Evolutionary conservation across 2,113 vertebrate species (phyloP).

Genomic region (Mugil cephalus): DNA sequence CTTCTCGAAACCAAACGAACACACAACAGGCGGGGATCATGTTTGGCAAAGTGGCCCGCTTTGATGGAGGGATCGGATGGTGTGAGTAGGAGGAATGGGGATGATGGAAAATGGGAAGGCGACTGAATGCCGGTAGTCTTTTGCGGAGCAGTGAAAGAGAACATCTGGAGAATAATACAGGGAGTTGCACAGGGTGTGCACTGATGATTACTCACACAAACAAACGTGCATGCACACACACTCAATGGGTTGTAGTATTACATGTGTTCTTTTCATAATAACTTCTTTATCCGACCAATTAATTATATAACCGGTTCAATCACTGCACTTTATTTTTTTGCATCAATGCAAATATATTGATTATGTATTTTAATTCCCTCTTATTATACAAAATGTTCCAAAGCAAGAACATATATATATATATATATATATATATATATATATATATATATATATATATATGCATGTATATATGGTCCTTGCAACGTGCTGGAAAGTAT

Average conservation of each 20-base stretch:
- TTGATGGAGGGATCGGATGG: constrained; percentile 79
- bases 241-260: not conserved
- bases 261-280: constrained; percentile 2
- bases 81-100: constrained; percentile 54
- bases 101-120: constrained; percentile 50
- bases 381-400: too few species aligned
- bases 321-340: not conserved
- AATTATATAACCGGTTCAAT: not conserved
- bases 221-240: constrained; percentile 5
- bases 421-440: too few species aligned
- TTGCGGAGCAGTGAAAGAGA: constrained; percentile 59
- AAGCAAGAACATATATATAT: too few species aligned
- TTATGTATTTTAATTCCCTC: too few species aligned
- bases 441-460: too few species aligned
- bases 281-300: not conserved
- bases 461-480: too few species aligned
- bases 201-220: constrained; percentile 29
- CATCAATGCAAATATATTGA: not conserved
- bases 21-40: constrained; percentile 79
- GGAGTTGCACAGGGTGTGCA: constrained; percentile 42
- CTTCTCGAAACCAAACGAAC: constrained; percentile 77
- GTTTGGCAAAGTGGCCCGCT: constrained; percentile 79
- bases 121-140: constrained; percentile 52
- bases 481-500: constrained; percentile 73
- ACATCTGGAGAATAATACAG: constrained; percentile 73